phyloP scores from a whole-genome alignment of 2,888 invertebrate species.

The Hemithea aestivaria region DNA sequence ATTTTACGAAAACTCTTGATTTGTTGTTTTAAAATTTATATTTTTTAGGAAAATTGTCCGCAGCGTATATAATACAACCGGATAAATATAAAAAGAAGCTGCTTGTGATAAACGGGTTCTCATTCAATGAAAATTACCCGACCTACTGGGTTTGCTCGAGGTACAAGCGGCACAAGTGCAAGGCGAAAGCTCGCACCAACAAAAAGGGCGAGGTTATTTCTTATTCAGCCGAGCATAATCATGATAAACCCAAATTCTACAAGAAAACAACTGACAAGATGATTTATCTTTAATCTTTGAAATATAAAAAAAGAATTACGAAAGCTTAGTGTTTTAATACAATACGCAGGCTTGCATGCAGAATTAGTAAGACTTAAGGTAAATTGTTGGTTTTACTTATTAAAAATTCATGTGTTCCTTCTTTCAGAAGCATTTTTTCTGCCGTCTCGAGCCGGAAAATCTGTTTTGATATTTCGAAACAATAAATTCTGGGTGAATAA shows the following conservation, averaged over 20 bases:
- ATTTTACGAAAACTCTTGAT: too few relatives aligned
- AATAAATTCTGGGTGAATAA: constrained; percentile 76
- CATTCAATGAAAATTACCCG: constrained; percentile 41
- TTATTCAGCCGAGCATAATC: constrained; percentile 48
- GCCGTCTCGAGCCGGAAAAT: constrained; percentile 71
- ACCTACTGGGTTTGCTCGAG: constrained; percentile 54
- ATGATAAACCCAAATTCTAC: constrained; percentile 54
- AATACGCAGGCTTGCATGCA: too few relatives aligned
- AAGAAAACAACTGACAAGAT: constrained; percentile 50
- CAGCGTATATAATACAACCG: constrained; percentile 60
- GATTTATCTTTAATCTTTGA: constrained; percentile 9
- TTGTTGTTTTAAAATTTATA: too few relatives aligned
- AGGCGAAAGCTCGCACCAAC: constrained; percentile 57
- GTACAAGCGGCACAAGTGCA: constrained; percentile 37
- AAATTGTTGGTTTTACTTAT: constrained; percentile 2
- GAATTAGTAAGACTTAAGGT: too few relatives aligned
- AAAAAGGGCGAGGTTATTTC: constrained; percentile 46
- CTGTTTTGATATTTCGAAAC: constrained; percentile 62
- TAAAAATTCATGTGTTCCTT: constrained; percentile 7
- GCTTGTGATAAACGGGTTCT: constrained; percentile 54
- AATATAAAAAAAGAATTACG: too few relatives aligned
- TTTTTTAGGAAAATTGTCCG: constrained; percentile 44
- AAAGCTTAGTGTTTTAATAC: too few relatives aligned
- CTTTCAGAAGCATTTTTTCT: constrained; percentile 67
- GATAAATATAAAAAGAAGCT: constrained; percentile 48